Base-by-base conservation (phyloP, 2,113 vertebrate genomes). In the Pholis gunnellus region DNA sequence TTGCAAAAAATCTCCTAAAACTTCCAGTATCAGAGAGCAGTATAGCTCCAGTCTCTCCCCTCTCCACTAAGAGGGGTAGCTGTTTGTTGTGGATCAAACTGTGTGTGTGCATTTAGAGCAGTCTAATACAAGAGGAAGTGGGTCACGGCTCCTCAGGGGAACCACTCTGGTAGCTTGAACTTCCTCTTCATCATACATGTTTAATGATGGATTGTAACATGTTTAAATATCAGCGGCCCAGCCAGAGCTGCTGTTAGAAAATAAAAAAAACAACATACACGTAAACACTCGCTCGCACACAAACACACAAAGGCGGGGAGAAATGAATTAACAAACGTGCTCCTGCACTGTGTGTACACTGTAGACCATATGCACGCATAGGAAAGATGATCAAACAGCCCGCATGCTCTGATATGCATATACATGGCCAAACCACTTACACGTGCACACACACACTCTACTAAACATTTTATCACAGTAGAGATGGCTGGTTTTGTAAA, bases 81-180 rank as follows among this genome's bases (percentile, higher is more conserved):
- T 88, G 83, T 83, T 83, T 83, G 77, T 65, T 71, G 83, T 75
- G 36, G n/a, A 85, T 88, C 68, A 79, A 81, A 75, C 50, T 40
- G 27, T 80, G 72, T 72, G 56, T 9, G 44, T 69, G 73, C 83
- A 73, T 87, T 81, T 76, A 73, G 68, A 81, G 79, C 67, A 76
- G 81, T 64, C 74, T 85, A 82, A 87, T 70, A 93, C 67, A 81
- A 78, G 79, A 85, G 86, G 86, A 94, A 94, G 81, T 94, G 92
- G 92, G 92, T 93, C 93, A 93, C 54, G 46, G 83, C 68, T 85
- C 81, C 93, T 91, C 87, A 1, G 75, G 87, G 89, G 87, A 92
- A 71, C 81, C 75, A 72, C 77, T 88, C 82, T 80, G 81, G 81
- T 72, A 83, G 86, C 75, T 82, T 84, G 70, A 87, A 91, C 84